phyloP scores from a whole-genome alignment of 2,888 invertebrate species.

The Eledona agricola region DNA sequence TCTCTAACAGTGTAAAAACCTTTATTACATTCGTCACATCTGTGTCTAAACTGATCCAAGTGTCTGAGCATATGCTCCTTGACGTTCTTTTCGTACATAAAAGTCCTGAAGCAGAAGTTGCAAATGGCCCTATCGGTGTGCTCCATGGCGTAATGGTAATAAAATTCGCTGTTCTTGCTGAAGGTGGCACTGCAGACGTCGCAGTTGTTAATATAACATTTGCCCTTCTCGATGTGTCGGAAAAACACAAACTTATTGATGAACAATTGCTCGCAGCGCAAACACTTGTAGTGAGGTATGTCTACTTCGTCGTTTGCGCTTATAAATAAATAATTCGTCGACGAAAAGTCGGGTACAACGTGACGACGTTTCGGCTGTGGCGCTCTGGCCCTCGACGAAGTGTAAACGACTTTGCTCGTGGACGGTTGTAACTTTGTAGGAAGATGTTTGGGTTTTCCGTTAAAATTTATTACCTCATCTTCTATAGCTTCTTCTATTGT shows the following conservation, averaged over 20 bases:
- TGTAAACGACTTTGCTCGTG: slow-evolving; percentile 31
- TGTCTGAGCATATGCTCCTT: slow-evolving; percentile 61
- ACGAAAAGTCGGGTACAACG: slow-evolving; percentile 59
- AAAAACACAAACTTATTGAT: slow-evolving; percentile 60
- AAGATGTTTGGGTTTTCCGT: slow-evolving; percentile 20
- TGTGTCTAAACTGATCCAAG: slow-evolving; percentile 60
- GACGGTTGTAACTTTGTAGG: slow-evolving; percentile 26
- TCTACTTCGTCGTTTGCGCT: slow-evolving; percentile 57
- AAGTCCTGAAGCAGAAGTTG: slow-evolving; percentile 61
- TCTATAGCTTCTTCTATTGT: slow-evolving; percentile 31
- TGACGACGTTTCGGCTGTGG: slow-evolving; percentile 52
- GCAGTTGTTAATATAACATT: slow-evolving; percentile 61
- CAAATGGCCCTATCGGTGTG: slow-evolving; percentile 61
- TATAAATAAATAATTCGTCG: slow-evolving; percentile 55
- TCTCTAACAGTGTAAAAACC: slow-evolving; percentile 62
- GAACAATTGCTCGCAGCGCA: slow-evolving; percentile 60
- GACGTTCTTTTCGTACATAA: slow-evolving; percentile 62
- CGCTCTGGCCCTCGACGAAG: slow-evolving; percentile 44
- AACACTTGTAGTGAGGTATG: slow-evolving; percentile 57
- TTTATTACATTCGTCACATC: slow-evolving; percentile 61
- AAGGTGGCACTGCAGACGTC: slow-evolving; percentile 58
- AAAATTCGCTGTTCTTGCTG: slow-evolving; percentile 57
- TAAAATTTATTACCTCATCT: slow-evolving; percentile 19
- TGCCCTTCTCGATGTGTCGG: slow-evolving; percentile 61
- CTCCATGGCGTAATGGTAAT: slow-evolving; percentile 55